Evolutionary conservation across 1,140 invertebrate species (phyloP).

Genomic region (Temnothorax nylanderi): DNA sequence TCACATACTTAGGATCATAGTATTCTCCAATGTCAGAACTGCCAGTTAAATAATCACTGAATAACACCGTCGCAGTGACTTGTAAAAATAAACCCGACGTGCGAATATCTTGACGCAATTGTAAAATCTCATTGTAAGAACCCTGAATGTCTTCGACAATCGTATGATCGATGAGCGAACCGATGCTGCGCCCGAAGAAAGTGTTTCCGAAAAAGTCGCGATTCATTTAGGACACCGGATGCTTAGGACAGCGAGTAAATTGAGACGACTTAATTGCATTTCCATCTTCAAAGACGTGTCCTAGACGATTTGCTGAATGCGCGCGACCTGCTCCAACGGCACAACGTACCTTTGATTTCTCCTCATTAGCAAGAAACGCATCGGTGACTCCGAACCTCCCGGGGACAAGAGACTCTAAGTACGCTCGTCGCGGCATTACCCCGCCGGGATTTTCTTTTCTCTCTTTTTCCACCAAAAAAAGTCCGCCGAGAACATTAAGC

Average conservation of each 20-base stretch:
- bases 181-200: neutral
- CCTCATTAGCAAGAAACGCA: slow-evolving; percentile 80
- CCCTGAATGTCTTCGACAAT: neutral
- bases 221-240: slow-evolving; percentile 50
- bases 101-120: neutral
- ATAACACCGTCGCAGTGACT: neutral
- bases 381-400: slow-evolving; percentile 71
- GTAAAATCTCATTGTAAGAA: neutral
- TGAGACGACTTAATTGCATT: slow-evolving; percentile 73
- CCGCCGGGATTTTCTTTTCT: neutral
- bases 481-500: neutral
- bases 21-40: neutral
- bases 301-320: slow-evolving; percentile 50
- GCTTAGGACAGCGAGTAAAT: slow-evolving; percentile 38
- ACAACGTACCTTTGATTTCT: slow-evolving; percentile 80
- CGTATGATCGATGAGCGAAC: neutral
- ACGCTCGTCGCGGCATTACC: neutral
- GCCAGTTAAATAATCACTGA: too few relatives aligned
- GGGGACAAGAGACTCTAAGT: slow-evolving; percentile 43
- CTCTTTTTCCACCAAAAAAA: slow-evolving; percentile 7
- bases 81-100: neutral
- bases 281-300: slow-evolving; percentile 81
- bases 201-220: neutral
- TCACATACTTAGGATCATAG: neutral
- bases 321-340: slow-evolving; percentile 59